phyloP scores from a whole-genome alignment of 2,113 vertebrate genomes.

The Eublepharis macularius region DNA sequence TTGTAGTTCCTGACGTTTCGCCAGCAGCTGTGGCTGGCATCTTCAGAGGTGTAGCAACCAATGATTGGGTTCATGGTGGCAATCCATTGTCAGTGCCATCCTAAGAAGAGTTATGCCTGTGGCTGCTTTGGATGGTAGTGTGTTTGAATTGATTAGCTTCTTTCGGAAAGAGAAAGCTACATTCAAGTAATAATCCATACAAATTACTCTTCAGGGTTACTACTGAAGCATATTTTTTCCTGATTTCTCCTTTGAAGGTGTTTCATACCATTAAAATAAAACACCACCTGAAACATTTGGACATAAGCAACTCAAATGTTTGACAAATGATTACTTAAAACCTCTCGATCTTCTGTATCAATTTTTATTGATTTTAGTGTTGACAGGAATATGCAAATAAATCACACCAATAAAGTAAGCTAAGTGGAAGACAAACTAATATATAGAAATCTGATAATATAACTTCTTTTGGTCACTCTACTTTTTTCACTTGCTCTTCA shows the following conservation, averaged over 20 bases:
- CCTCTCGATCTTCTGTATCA: not conserved
- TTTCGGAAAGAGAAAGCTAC: not conserved
- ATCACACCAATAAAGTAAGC: not conserved
- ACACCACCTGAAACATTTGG: not conserved
- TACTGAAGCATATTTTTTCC: constrained; percentile 10
- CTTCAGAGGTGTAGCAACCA: too few relatives aligned
- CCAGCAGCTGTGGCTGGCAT: too few relatives aligned
- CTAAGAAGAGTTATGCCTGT: not conserved
- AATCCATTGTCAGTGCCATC: too few relatives aligned
- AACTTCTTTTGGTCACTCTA: not conserved
- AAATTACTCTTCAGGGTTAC: not conserved
- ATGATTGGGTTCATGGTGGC: too few relatives aligned
- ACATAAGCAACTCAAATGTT: constrained; percentile 24
- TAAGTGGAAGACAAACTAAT: not conserved
- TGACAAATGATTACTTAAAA: constrained; percentile 32
- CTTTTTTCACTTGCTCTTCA: not conserved
- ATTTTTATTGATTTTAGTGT: constrained; percentile 34
- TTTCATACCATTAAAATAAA: not conserved
- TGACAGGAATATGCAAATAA: constrained; percentile 8
- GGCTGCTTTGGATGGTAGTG: not conserved
- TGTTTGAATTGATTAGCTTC: too few relatives aligned
- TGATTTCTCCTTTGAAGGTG: constrained; percentile 21
- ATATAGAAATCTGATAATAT: not conserved
- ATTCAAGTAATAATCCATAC: not conserved
- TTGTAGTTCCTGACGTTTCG: too few relatives aligned